These are phyloP conservation scores for Pristionchus exspectatus DNA, from an alignment of 2,888 invertebrate genomes.

Conservation along the genomic window DNA sequence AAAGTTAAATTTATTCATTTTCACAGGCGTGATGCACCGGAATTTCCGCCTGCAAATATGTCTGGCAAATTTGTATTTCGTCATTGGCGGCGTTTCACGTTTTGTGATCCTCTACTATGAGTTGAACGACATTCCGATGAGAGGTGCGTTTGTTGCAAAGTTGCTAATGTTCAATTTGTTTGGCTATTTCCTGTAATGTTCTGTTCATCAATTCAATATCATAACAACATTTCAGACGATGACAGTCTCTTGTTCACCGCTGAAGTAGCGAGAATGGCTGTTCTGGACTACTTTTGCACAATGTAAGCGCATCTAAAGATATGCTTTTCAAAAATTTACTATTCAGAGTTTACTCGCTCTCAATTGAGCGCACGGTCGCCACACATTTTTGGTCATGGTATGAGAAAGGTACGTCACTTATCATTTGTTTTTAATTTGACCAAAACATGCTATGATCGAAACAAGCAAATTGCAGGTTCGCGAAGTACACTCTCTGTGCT, in stretches of 20 bases:
- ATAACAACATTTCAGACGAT: slow-evolving; percentile 13
- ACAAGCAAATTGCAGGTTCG: neutral
- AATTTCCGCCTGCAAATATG: slow-evolving; percentile 43
- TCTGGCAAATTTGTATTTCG: neutral
- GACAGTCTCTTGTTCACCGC: neutral
- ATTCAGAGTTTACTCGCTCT: neutral
- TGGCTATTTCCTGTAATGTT: too few relatives aligned
- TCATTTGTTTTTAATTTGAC: neutral
- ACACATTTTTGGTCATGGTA: slow-evolving; percentile 36
- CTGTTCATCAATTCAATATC: too few relatives aligned
- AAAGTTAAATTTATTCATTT: neutral
- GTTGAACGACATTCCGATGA: neutral
- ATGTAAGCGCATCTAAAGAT: neutral
- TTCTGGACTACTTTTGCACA: slow-evolving; percentile 30
- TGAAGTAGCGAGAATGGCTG: neutral
- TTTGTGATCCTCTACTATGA: slow-evolving; percentile 31
- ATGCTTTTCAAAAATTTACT: neutral
- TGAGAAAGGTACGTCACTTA: neutral
- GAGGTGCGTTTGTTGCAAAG: neutral
- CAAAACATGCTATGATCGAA: neutral
- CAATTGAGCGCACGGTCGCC: neutral
- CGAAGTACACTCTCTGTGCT: slow-evolving; percentile 1
- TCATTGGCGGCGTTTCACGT: neutral
- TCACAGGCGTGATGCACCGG: slow-evolving; percentile 32
- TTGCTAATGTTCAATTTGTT: too few relatives aligned